A percentile compares a stretch with the other conserved stretches of the same genome.
These are phyloP conservation scores for Plecotus auritus DNA, from an alignment of 2,113 vertebrate genomes.

Conservation along the genomic window DNA sequence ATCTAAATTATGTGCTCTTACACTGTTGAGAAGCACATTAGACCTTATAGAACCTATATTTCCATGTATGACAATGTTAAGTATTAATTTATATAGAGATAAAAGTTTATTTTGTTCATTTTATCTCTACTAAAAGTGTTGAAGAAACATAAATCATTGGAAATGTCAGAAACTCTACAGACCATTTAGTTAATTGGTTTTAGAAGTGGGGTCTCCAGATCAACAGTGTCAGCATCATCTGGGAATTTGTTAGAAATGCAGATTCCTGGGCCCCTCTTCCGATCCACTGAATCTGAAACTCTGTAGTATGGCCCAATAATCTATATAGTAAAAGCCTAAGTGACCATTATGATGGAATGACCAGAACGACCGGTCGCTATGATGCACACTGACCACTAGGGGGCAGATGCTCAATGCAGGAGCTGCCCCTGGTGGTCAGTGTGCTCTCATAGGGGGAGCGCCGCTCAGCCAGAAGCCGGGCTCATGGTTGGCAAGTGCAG, in stretches of 20 bases:
- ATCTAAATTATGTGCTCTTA: background rate
- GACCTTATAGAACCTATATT: background rate
- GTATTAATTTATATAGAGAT: background rate
- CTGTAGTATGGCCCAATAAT: background rate
- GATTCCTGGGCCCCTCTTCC: background rate
- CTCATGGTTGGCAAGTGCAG: no score
- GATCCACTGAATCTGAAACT: background rate
- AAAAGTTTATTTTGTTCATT: background rate
- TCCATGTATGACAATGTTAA: slow-evolving; percentile 9
- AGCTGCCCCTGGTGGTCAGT: no score
- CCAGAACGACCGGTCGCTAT: no score
- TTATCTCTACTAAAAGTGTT: background rate
- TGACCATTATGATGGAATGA: no score
- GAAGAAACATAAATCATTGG: background rate
- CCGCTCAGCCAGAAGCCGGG: no score
- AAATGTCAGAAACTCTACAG: background rate
- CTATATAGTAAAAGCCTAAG: no score
- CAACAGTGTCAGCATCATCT: background rate
- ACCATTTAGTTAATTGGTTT: background rate
- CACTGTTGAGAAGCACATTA: background rate
- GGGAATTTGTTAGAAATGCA: background rate
- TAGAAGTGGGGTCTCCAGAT: background rate
- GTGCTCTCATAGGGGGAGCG: no score
- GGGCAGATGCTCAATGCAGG: no score
- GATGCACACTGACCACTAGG: no score